phyloP scores from a whole-genome alignment of 2,113 vertebrate genomes.

The Etia nguti region DNA sequence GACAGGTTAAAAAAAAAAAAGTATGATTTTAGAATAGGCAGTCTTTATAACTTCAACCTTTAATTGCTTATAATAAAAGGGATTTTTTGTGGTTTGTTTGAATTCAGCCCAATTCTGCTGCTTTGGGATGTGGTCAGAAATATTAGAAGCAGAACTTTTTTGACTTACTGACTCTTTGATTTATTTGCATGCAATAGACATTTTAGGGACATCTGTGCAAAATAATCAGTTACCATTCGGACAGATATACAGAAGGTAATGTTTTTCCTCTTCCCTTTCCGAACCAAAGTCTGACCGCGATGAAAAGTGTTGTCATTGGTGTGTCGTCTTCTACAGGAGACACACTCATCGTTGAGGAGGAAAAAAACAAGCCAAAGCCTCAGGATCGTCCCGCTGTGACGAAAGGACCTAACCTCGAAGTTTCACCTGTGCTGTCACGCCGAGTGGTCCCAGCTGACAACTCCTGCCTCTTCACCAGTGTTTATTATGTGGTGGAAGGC shows the following conservation, averaged over 20 bases:
- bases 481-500: slow-evolving; percentile 91
- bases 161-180: background rate
- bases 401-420: slow-evolving; percentile 68
- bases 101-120: background rate
- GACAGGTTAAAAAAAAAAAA: background rate
- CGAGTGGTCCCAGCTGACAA: slow-evolving; percentile 92
- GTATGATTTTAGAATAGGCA: background rate
- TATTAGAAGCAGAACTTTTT: background rate
- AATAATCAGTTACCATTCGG: background rate
- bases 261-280: background rate
- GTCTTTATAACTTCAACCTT: background rate
- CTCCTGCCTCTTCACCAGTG: slow-evolving; percentile 97
- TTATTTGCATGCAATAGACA: background rate
- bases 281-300: background rate
- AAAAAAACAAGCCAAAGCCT: slow-evolving; percentile 76
- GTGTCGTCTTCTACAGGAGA: slow-evolving; percentile 77
- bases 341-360: slow-evolving; percentile 95
- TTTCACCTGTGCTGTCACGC: slow-evolving; percentile 74
- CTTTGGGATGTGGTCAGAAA: background rate
- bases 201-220: background rate
- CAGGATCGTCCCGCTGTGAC: slow-evolving; percentile 59
- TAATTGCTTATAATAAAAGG: background rate
- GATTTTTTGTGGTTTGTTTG: background rate
- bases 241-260: background rate
- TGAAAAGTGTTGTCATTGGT: background rate